Evolutionary conservation across 2,113 vertebrate genomes (phyloP).

Genomic region (Octodon degus): DNA sequence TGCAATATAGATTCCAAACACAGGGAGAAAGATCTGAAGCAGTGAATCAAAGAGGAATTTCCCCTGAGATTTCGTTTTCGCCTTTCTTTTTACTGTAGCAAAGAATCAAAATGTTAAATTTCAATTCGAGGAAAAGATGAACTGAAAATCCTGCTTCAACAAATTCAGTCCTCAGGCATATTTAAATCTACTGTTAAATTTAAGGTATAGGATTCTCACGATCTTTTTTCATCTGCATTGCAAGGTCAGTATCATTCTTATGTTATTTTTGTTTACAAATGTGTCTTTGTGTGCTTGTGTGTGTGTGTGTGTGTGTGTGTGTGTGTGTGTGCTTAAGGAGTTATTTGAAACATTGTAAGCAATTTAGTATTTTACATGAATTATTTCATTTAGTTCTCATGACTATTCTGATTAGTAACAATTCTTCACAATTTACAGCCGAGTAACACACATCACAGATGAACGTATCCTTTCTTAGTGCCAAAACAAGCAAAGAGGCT

Average conservation of each 20-base stretch:
- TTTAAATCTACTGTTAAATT: background rate
- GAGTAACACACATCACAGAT: background rate
- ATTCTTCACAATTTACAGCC: background rate
- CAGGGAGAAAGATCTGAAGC: constrained; percentile 74
- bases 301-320: background rate
- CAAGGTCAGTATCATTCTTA: background rate
- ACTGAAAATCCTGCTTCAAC: background rate
- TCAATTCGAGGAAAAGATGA: constrained; percentile 50
- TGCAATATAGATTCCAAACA: constrained; percentile 74
- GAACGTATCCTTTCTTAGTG: background rate
- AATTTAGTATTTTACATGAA: background rate
- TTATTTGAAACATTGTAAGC: background rate
- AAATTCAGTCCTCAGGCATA: background rate
- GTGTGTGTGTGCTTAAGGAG: background rate
- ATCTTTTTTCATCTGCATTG: background rate
- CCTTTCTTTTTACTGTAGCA: constrained; percentile 61
- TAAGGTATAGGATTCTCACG: background rate
- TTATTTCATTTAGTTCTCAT: background rate
- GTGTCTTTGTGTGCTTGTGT: rapidly evolving
- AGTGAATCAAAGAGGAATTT: constrained; percentile 73
- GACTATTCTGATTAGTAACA: background rate
- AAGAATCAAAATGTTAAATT: constrained; percentile 66
- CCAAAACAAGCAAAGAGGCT: background rate
- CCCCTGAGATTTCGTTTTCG: constrained; percentile 73
- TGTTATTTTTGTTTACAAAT: constrained; percentile 1